Evolutionary conservation across 2,113 vertebrate species (phyloP).

Genomic region (Centrocercus urophasianus): DNA sequence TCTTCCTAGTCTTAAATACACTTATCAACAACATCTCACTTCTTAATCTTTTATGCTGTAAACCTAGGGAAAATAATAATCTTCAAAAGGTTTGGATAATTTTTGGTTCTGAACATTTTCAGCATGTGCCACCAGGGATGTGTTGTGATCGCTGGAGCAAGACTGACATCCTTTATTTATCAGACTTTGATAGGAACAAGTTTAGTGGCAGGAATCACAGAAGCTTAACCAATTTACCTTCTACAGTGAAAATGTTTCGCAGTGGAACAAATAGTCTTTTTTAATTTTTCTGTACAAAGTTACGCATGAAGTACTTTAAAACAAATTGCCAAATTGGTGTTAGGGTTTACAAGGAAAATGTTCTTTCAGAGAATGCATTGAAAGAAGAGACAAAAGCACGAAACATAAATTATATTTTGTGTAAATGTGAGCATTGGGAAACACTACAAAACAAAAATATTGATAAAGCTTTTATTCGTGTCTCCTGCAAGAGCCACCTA

Average conservation of each 20-base stretch:
- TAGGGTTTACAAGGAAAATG: not conserved
- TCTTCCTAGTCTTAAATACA: not conserved
- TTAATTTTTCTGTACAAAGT: not conserved
- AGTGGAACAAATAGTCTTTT: constrained; percentile 45
- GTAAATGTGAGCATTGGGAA: not conserved
- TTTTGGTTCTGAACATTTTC: not conserved
- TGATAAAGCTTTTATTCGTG: not conserved
- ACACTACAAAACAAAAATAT: not conserved
- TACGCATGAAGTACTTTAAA: not conserved
- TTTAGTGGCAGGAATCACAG: constrained; percentile 48
- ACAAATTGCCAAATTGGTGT: not conserved
- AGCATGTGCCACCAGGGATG: not conserved
- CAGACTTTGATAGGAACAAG: not conserved
- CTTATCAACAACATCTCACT: not conserved
- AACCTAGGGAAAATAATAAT: not conserved
- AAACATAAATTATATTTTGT: not conserved
- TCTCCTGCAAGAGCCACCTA: not conserved
- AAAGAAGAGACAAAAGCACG: not conserved
- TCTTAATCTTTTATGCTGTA: not conserved
- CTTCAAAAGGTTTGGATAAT: not conserved
- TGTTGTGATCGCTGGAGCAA: constrained; percentile 32
- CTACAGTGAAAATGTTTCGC: constrained; percentile 17
- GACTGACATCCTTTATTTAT: constrained; percentile 13
- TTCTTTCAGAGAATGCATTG: not conserved
- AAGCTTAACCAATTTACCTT: constrained; percentile 50